phyloP scores from a whole-genome alignment of 2,113 vertebrate genomes.

The Formicarius rufipectus region DNA sequence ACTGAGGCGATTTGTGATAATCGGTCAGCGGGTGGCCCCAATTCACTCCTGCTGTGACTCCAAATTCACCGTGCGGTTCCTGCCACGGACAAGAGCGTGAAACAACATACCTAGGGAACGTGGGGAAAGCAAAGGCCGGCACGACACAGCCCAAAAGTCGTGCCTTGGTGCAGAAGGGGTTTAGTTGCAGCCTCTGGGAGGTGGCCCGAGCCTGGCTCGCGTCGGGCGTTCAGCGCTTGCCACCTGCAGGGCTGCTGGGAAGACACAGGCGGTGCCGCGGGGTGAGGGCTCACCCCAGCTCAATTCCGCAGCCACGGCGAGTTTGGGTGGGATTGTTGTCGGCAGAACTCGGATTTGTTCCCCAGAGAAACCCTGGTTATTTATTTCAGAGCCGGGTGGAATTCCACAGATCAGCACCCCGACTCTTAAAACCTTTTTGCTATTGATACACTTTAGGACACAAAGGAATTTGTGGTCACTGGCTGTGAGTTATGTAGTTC shows the following conservation, averaged over 20 bases:
- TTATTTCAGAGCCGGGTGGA: neutral
- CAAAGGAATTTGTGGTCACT: neutral
- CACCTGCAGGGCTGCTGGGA: constrained; percentile 67
- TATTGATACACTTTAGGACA: neutral
- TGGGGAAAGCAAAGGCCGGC: neutral
- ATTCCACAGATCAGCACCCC: neutral
- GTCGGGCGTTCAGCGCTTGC: constrained; percentile 46
- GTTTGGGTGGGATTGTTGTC: neutral
- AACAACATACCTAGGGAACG: accelerated
- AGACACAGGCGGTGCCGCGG: neutral
- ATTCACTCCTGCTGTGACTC: accelerated
- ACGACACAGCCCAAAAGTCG: accelerated
- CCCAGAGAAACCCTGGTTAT: neutral
- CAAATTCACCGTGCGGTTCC: neutral
- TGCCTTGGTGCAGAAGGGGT: neutral
- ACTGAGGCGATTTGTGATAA: accelerated
- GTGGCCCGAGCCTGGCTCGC: accelerated
- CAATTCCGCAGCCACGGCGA: accelerated
- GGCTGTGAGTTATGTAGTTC: neutral
- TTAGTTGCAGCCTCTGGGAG: neutral
- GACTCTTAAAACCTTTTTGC: neutral
- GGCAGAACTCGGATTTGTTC: neutral
- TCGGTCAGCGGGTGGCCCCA: neutral
- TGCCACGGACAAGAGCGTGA: neutral
- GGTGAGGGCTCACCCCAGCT: no score